phyloP scores from a whole-genome alignment of 2,113 vertebrate genomes.

The Oncorhynchus kisutch region DNA sequence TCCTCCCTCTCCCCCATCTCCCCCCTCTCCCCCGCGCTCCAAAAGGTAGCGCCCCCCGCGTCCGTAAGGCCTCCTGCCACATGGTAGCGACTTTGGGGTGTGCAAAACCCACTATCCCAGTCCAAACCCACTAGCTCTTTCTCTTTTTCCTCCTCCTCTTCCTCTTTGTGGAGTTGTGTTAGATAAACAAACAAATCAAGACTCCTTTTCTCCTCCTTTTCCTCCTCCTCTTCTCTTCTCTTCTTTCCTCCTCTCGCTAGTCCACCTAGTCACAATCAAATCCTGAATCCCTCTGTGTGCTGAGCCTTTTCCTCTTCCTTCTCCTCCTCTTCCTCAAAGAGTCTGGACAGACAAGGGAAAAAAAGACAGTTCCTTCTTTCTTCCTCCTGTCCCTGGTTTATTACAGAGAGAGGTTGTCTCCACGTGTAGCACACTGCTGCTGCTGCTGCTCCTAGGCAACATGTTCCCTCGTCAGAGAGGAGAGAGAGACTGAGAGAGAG shows the following conservation, averaged over 20 bases:
- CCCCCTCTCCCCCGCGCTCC: slow-evolving; percentile 66
- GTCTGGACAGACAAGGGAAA: slow-evolving; percentile 42
- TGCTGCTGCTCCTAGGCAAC: slow-evolving; percentile 33
- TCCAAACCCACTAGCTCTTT: not conserved
- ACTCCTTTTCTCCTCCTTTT: not conserved
- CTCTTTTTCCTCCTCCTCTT: slow-evolving; percentile 1
- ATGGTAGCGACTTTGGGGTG: not conserved
- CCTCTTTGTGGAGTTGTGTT: slow-evolving; percentile 40
- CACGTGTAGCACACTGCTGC: not conserved
- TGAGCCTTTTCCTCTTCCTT: not conserved
- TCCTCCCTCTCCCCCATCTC: slow-evolving; percentile 56
- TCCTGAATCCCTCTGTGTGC: too few relatives aligned
- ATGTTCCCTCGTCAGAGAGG: slow-evolving; percentile 2
- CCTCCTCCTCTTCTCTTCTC: slow-evolving; percentile 31
- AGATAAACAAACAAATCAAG: not conserved
- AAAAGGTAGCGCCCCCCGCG: slow-evolving; percentile 74
- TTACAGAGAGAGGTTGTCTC: not conserved
- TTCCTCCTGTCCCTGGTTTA: too few relatives aligned
- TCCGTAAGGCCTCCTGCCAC: slow-evolving; percentile 11
- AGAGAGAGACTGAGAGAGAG: slow-evolving; percentile 41
- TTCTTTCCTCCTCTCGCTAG: slow-evolving; percentile 10
- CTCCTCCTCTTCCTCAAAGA: slow-evolving; percentile 17
- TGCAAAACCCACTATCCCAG: not conserved
- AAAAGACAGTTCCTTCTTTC: not conserved
- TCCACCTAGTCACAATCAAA: too few relatives aligned